A percentile compares a stretch with the other conserved stretches of the same genome.
phyloP scores from a whole-genome alignment of 2,888 invertebrate species.

The Dicycla oo region DNA sequence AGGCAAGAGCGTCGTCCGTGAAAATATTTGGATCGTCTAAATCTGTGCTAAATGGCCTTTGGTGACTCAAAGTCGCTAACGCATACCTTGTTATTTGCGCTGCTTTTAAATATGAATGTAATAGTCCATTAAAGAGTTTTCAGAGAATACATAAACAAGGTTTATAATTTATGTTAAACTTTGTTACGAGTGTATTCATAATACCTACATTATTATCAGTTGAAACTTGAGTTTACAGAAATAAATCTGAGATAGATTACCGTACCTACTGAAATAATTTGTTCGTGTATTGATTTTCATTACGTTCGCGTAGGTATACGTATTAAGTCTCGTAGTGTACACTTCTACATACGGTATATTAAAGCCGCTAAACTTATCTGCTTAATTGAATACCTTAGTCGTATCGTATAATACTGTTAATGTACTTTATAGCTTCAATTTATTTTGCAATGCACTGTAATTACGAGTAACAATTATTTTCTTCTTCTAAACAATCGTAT shows the following conservation, averaged over 20 bases:
- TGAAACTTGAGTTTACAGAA: slow-evolving; percentile 38
- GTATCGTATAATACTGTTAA: slow-evolving; percentile 44
- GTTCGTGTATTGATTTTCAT: slow-evolving; percentile 45
- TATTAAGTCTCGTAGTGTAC: not conserved
- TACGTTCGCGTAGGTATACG: not conserved
- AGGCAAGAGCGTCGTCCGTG: slow-evolving; percentile 84
- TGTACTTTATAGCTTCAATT: slow-evolving; percentile 46
- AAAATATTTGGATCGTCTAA: slow-evolving; percentile 88
- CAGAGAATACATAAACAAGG: slow-evolving; percentile 35
- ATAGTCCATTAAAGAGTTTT: slow-evolving; percentile 46
- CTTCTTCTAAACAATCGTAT: slow-evolving; percentile 25
- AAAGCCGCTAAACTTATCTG: slow-evolving; percentile 39
- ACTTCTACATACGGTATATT: slow-evolving; percentile 16
- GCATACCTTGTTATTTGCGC: slow-evolving; percentile 72
- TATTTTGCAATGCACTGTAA: slow-evolving; percentile 49
- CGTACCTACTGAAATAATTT: slow-evolving; percentile 15
- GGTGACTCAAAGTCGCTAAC: slow-evolving; percentile 82
- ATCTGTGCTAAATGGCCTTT: slow-evolving; percentile 85
- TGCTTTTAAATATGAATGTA: slow-evolving; percentile 59
- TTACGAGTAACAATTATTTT: slow-evolving; percentile 52
- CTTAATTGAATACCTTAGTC: slow-evolving; percentile 50
- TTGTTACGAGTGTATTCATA: slow-evolving; percentile 41
- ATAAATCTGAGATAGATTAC: slow-evolving; percentile 34
- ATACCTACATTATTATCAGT: slow-evolving; percentile 41
- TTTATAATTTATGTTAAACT: slow-evolving; percentile 45